Evolutionary conservation across 2,113 vertebrate genomes (phyloP), one percentile per base, ranked within the genome.

Genomic region (Bubalus kerabau): DNA sequence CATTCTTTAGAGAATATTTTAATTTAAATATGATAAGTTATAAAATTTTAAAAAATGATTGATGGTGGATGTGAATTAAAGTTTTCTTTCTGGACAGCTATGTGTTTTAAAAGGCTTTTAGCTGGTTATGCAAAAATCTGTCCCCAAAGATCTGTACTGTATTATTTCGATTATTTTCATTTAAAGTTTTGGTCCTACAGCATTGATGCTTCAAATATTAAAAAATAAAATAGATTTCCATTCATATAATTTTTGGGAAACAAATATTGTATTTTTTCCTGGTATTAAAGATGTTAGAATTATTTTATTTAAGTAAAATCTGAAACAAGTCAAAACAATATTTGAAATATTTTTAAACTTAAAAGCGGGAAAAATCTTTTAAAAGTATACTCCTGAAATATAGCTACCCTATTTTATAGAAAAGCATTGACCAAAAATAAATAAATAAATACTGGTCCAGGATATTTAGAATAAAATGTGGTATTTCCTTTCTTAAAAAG

Each of bases 141-240:
- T 98, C 98, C 86, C 86, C 80, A 98, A 97, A 98, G 97, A 98
- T 97, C 85, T 98, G 86, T 97, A 98, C 98, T 98, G 94, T 98
- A 98, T 98, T 98, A 97, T 97, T 98, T 98, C 94, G 97, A 95
- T 98, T 98, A 98, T 98, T 98, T 93, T 98, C 82, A 97, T 97
- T 98, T 98, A 98, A 98, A 97, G 89, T 43, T 97, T 99, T 98
- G 96, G 96, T 98, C 94, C 96, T 98, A 97, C 76, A 98, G 97
- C 95, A 98, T 78, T 96, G 96, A 76, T 96, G 56, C 54, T 98
- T 95, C 54, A 97, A 98, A 98, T 97, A 94, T 98, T 98, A 98
- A 98, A 98, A 98, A 98, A 98, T 98, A 95, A 98, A 98, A 98
- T 95, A 93, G 48, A 76, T 91, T 96, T 97, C 36, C 97, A 97